Evolutionary conservation across 2,113 vertebrate species (phyloP), one percentile per base, ranked within the genome.

Genomic region (Sinocyclocheilus grahami): DNA sequence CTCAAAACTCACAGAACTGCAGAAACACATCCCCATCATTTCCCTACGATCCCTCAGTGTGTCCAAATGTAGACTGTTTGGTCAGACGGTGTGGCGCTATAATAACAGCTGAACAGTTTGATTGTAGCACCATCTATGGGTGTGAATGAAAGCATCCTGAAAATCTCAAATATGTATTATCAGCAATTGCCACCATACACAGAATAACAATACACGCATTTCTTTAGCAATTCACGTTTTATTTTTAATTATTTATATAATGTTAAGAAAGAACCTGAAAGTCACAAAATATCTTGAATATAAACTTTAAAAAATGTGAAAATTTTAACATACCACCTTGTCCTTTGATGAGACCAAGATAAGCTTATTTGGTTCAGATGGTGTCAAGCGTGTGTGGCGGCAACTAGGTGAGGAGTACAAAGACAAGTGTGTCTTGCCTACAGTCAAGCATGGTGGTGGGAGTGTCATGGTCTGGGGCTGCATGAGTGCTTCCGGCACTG

Each of bases 81-180:
- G 72, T 30, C 63, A 88, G 72, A 27, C n/a, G n/a, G 11, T 7
- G 55, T 53, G 51, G 27, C 85, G 79, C 42, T 79, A 42, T 53
- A 37, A 79, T 33, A 69, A 24, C 6, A 62, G 58, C 55, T 58
- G 42, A 37, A 58, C 12, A 53, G 71, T 74, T 12, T 37, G 67
- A 80, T 77, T 85, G 37, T 46, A 86, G 85, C 82, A 14, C 85
- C 88, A 89, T 85, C 88, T 89, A 85, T 46, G 65, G 88, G 82
- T 81, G 78, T 39, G 18, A 62, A 39, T 7, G 30, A 42, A 12
- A 42, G 3, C 4, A 1, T 77, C 39, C 4, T 75, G 11, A 39
- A 30, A 6, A 67, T 71, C 30, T 37, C 18, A 37, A 71, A 37
- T 20, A 69, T 3, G 5, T 2, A 22, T n/a, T 60, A 10, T 62